A percentile compares a stretch with the other conserved stretches of the same genome.
These are phyloP conservation scores for Stramonita haemastoma DNA, from an alignment of 2,888 invertebrate species.

Conservation along the genomic window DNA sequence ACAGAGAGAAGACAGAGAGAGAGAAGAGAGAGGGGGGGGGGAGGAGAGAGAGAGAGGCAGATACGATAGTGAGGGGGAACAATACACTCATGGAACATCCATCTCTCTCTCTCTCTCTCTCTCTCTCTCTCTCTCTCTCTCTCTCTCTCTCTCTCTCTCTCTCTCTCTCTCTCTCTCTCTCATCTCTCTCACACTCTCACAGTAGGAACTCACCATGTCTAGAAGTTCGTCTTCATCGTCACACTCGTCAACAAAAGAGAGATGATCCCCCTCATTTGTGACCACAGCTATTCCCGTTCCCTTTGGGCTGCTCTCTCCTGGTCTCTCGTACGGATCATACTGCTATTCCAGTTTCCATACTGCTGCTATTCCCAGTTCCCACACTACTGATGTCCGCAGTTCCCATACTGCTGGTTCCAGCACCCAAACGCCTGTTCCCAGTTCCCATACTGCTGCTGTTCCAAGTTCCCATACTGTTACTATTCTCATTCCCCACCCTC, in stretches of 20 bases:
- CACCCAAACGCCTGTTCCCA: neutral
- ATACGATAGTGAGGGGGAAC: too few relatives aligned
- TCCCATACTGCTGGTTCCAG: neutral
- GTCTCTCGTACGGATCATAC: neutral
- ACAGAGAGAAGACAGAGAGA: too few relatives aligned
- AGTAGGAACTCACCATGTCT: constrained; percentile 26
- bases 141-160: constrained; percentile 10
- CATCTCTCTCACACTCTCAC: constrained; percentile 20
- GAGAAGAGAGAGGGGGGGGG: too few relatives aligned
- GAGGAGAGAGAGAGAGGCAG: too few relatives aligned
- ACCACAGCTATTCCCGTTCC: neutral
- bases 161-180: constrained; percentile 6
- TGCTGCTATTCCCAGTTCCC: too few relatives aligned
- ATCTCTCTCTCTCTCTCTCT: neutral
- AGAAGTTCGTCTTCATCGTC: constrained; percentile 34
- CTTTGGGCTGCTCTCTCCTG: neutral
- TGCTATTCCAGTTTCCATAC: neutral
- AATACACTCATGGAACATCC: too few relatives aligned
- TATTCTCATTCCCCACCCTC: too few relatives aligned
- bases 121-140: constrained; percentile 25
- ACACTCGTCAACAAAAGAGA: neutral
- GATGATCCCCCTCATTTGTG: neutral
- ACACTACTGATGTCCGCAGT: neutral
- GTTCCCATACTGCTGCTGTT: neutral
- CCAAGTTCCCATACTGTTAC: neutral